A percentile compares a stretch with the other conserved stretches of the same genome.
phyloP scores from a whole-genome alignment of 1,140 invertebrate species.

The Panagrolaimus sp. region DNA sequence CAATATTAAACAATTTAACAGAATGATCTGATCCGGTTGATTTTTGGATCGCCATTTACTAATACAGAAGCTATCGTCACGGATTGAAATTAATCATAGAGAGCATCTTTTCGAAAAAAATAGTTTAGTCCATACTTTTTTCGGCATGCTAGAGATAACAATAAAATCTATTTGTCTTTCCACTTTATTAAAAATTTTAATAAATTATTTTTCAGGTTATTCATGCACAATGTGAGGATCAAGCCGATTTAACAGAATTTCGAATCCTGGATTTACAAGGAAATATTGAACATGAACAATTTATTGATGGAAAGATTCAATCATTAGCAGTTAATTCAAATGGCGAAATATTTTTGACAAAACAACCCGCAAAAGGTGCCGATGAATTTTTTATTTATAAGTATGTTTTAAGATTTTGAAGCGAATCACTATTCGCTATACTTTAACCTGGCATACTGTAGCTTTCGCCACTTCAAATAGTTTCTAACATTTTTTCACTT shows the following conservation, averaged over 20 bases:
- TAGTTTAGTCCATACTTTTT: too few relatives aligned
- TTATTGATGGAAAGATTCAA: slow-evolving; percentile 53
- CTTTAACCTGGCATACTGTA: too few relatives aligned
- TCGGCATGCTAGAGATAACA: too few relatives aligned
- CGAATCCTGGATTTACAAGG: slow-evolving; percentile 45
- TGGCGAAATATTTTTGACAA: slow-evolving; percentile 52
- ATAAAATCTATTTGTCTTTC: background rate
- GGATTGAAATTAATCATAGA: too few relatives aligned
- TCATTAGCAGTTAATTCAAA: slow-evolving; percentile 36
- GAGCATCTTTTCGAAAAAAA: too few relatives aligned
- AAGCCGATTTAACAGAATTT: slow-evolving; percentile 39
- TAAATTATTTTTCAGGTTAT: slow-evolving; percentile 50
- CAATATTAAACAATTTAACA: too few relatives aligned
- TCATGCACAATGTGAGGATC: slow-evolving; percentile 42
- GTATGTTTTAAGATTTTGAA: slow-evolving; percentile 19
- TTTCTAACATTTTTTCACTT: too few relatives aligned
- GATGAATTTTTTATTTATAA: slow-evolving; percentile 50
- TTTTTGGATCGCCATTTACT: too few relatives aligned
- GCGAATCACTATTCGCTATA: too few relatives aligned
- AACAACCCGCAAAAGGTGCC: slow-evolving; percentile 24
- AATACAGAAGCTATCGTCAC: too few relatives aligned
- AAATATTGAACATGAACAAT: slow-evolving; percentile 49
- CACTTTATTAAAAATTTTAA: background rate
- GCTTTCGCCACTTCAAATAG: too few relatives aligned
- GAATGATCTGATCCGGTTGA: too few relatives aligned